Evolutionary conservation across 1,140 invertebrate species (phyloP), one percentile per base, ranked within the genome.

Genomic region (Meloidogyne floridensis): DNA sequence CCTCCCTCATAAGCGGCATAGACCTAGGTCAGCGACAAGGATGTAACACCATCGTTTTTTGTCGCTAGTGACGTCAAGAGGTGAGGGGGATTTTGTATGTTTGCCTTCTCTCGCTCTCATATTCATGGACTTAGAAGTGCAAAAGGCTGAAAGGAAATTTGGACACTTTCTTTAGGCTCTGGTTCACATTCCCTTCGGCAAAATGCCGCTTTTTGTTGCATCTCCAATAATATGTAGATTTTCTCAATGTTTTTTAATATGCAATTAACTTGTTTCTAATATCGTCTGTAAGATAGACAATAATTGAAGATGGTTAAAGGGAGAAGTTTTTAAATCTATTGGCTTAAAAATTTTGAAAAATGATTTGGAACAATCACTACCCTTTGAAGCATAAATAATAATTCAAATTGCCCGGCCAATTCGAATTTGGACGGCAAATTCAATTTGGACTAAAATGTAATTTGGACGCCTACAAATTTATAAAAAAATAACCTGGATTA

Each of bases 61-160:
- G 56, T n/a, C 59, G 59, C 59, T 15, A n/a, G 56, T 65, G 59
- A 65, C 59, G 59, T 65, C 59, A 65, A 6, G 15, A n/a, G 59
- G 59, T 65, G 59, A n/a, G 59, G 59, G 15, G 6, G 15, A 65
- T 32, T 32, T 32, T 32, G n/a, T 59, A n/a, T 65, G 2, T 59
- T n/a, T 65, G 10, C n/a, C 15, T 65, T n/a, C 59, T 18, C 13
- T 65, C 47, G 7, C 47, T 65, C 59, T 65, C 59, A n/a, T n/a
- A n/a, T 65, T 65, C n/a, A 65, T n/a, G 59, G 59, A 65, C 59
- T 65, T 65, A 65, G 15, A 65, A 65, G 59, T 65, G 59, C 59
- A 65, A 59, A 59, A 65, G 59, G 56, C 56, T n/a, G 15, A n/a
- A 65, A 3, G 59, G 59, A 18, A 65, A n/a, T 65, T 65, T 65